These are phyloP conservation scores for Nymphalis urticae DNA, from an alignment of 2,888 invertebrate species.

Conservation along the genomic window DNA sequence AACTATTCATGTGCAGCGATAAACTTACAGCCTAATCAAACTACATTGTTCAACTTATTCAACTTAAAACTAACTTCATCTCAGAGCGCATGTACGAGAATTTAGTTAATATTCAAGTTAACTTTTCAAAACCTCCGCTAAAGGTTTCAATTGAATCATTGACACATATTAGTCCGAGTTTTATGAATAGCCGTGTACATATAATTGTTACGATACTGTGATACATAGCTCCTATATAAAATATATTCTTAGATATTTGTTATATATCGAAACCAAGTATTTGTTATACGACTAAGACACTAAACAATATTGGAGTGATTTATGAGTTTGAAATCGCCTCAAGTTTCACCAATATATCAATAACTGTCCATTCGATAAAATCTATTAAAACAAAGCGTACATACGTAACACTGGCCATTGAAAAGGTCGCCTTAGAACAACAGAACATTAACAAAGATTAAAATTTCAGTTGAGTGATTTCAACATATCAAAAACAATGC, in stretches of 20 bases:
- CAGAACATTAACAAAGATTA: not conserved
- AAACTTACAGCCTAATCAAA: constrained; percentile 15
- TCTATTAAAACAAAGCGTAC: constrained; percentile 18
- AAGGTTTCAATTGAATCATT: constrained; percentile 27
- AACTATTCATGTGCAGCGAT: constrained; percentile 2
- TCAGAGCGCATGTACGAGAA: constrained; percentile 20
- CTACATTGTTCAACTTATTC: constrained; percentile 25
- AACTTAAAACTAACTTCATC: constrained; percentile 20
- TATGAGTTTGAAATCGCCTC: constrained; percentile 15
- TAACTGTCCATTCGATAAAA: constrained; percentile 20
- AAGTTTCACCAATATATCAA: constrained; percentile 18
- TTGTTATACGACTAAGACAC: not conserved
- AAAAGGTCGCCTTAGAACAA: constrained; percentile 6
- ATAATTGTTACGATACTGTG: constrained; percentile 4
- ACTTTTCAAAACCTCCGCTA: constrained; percentile 29
- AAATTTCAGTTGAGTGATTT: not conserved
- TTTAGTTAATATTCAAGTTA: constrained; percentile 29
- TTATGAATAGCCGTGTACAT: constrained; percentile 22
- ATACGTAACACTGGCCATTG: not conserved
- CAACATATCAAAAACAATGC: not conserved
- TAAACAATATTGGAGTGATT: constrained; percentile 17
- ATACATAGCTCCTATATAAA: not conserved
- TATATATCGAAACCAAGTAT: not conserved
- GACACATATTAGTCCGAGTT: constrained; percentile 16
- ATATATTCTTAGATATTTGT: not conserved